phyloP scores from a whole-genome alignment of 2,888 invertebrate genomes.

The Synanthedon tipuliformis region DNA sequence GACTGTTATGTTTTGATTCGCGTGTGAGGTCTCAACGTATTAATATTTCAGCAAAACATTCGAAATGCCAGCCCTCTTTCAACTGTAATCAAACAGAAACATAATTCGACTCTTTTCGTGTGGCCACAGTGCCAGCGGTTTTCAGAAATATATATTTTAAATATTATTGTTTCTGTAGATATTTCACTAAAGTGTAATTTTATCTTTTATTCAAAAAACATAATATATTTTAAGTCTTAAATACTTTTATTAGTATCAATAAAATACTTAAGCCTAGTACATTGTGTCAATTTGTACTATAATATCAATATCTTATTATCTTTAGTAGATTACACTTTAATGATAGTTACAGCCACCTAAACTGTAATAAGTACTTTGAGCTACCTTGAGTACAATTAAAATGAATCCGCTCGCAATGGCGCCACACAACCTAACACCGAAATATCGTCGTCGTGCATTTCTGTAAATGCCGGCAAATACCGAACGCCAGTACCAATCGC shows the following conservation, averaged over 20 bases:
- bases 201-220: too few relatives aligned
- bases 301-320: too few relatives aligned
- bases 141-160: not conserved
- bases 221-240: too few relatives aligned
- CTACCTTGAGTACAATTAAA: too few relatives aligned
- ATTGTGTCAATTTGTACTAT: too few relatives aligned
- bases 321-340: too few relatives aligned
- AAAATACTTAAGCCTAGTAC: too few relatives aligned
- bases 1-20: constrained; percentile 7
- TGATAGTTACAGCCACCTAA: not conserved
- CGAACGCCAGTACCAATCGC: constrained; percentile 31
- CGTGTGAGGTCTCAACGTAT: constrained; percentile 7
- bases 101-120: constrained; percentile 3
- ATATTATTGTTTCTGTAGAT: too few relatives aligned
- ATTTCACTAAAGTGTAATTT: too few relatives aligned
- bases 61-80: constrained; percentile 26
- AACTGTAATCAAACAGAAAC: constrained; percentile 25
- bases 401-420: constrained; percentile 13
- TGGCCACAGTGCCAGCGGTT: constrained; percentile 14
- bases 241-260: too few relatives aligned
- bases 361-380: too few relatives aligned
- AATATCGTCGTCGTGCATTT: constrained; percentile 55
- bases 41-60: constrained; percentile 14
- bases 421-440: constrained; percentile 22
- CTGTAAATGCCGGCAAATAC: constrained; percentile 47